Conservation (phyloP, 1,140 invertebrate genomes). For the Saccostrea cuccullata region DNA sequence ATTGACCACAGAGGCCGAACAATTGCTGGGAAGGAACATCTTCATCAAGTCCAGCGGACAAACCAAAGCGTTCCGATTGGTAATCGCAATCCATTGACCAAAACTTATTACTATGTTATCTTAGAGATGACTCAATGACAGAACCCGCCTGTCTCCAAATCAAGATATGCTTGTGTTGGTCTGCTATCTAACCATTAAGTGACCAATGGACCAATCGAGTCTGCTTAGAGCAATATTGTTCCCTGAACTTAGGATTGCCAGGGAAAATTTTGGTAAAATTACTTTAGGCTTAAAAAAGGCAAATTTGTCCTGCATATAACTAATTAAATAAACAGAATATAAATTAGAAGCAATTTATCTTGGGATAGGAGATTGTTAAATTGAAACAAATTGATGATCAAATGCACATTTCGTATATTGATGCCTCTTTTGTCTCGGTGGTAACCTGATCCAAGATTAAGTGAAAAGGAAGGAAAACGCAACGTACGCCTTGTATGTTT, state of each 20-base stretch:
- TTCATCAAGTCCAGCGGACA: not conserved
- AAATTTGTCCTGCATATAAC: not conserved
- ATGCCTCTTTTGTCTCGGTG: not conserved
- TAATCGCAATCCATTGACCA: conserved; percentile 32
- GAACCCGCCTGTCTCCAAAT: not conserved
- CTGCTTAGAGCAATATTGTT: not conserved
- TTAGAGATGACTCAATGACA: not conserved
- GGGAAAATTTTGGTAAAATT: not conserved
- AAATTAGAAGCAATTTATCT: not conserved
- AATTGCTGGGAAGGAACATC: not conserved
- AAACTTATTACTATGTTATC: not conserved
- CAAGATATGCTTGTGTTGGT: conserved; percentile 1
- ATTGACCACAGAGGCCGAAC: not conserved
- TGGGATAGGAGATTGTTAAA: not conserved
- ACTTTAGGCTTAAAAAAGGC: not conserved
- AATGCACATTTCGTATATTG: not conserved
- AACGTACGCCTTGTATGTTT: not conserved
- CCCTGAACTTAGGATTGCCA: not conserved
- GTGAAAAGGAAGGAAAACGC: not conserved
- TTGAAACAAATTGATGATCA: not conserved
- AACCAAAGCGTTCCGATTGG: not conserved
- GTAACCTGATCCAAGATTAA: not conserved
- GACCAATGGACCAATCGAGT: not conserved
- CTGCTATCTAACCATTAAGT: not conserved
- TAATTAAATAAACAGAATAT: not conserved